Evolutionary conservation across 2,888 invertebrate species (phyloP), one percentile per base, ranked within the genome.

Genomic region (Pycnomerus fuliginosus): DNA sequence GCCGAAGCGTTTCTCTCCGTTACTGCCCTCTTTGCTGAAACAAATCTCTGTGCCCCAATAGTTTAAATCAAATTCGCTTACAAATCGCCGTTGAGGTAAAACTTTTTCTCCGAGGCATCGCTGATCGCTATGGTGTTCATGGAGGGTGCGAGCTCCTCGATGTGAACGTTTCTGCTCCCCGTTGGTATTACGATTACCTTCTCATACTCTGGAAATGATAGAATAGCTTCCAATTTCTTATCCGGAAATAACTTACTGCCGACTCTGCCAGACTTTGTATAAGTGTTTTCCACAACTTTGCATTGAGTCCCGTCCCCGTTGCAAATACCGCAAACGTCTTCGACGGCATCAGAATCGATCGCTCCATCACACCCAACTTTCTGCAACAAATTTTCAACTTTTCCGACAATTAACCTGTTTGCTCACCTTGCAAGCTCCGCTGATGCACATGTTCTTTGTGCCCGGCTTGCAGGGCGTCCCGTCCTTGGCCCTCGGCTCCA

Each of bases 271-370:
- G n/a, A n/a, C n/a, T n/a, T n/a, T n/a, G n/a, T n/a, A n/a, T n/a
- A n/a, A n/a, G n/a, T n/a, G n/a, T n/a, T n/a, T 22, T 77, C 75
- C 3, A 78, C 72, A 1, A 80, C 75, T 50, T 76, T 76, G 58
- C 85, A 85, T 34, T 79, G 77, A 1, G 80, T 79, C 1, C 83
- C 83, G 63, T 84, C 82, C 1, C 85, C 84, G 51, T 81, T 80
- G 61, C 85, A 85, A 24, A 82, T 74, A 1, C 85, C 85, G 61
- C 85, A 85, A 16, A 76, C 71, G 64, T 85, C 84, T 60, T 84
- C 83, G 11, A 77, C 74, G 0, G 83, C 82, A 37, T 75, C 74
- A 0, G 84, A 84, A 59, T 83, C 80, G 13, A 85, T 71, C 22
- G 71, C 70, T 75, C 79, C 80, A 64, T 85, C 84, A 67, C 85